phyloP scores from a whole-genome alignment of 1,140 invertebrate species.

The Diachasma alloeum region DNA sequence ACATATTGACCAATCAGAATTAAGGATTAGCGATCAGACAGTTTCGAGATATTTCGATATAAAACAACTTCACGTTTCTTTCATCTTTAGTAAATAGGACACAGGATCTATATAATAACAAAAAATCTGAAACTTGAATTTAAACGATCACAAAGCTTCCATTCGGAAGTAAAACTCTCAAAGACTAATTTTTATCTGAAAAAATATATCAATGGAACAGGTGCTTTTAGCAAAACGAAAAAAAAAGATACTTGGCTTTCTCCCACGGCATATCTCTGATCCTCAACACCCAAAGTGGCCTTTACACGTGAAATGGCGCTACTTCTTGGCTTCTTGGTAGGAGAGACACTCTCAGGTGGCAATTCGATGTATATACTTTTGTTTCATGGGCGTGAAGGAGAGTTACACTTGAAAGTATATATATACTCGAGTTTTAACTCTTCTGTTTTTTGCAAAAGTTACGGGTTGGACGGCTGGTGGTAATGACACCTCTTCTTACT shows the following conservation, averaged over 20 bases:
- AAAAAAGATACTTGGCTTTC: neutral
- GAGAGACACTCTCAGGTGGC: conserved; percentile 7
- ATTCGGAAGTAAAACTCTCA: too few species aligned
- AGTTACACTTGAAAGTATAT: neutral
- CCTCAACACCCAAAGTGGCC: neutral
- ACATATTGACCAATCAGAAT: too few species aligned
- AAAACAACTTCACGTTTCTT: too few species aligned
- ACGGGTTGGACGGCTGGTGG: neutral
- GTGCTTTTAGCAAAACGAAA: neutral
- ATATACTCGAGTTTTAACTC: neutral
- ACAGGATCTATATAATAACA: too few species aligned
- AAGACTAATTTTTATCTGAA: too few species aligned
- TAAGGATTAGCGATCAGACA: too few species aligned
- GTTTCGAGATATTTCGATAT: too few species aligned
- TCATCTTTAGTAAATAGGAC: too few species aligned
- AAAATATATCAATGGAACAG: neutral
- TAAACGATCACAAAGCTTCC: too few species aligned
- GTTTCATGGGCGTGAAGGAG: neutral
- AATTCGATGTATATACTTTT: neutral
- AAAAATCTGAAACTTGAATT: too few species aligned
- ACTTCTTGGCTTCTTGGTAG: neutral
- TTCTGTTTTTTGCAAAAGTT: neutral
- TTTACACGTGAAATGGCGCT: neutral
- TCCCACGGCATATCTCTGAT: neutral
- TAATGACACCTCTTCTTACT: conserved; percentile 4